Conservation (phyloP, 2,113 vertebrate species). For the Passer montanus region DNA sequence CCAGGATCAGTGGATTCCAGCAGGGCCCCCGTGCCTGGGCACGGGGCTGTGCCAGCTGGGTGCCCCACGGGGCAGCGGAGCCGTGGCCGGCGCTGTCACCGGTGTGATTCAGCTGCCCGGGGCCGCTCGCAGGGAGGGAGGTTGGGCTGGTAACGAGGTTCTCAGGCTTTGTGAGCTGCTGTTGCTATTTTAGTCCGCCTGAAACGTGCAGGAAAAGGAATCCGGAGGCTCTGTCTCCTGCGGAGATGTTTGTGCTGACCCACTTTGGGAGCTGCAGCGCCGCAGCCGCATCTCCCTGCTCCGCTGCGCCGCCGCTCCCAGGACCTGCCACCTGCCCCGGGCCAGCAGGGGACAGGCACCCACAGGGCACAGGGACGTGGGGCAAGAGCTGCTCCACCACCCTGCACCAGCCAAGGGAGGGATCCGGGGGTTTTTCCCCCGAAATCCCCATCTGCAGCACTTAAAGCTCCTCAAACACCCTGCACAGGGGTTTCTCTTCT, state of each 20-base stretch:
- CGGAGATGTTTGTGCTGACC: constrained; percentile 35
- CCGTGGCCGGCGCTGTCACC: neutral
- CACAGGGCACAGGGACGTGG: fast-evolving
- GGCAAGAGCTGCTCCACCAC: neutral
- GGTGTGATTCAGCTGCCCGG: neutral
- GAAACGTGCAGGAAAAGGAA: constrained; percentile 44
- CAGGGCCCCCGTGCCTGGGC: neutral
- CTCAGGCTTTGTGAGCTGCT: constrained; percentile 20
- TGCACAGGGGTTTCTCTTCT: neutral
- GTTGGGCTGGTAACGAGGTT: neutral
- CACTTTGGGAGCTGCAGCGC: constrained; percentile 11
- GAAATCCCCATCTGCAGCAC: fast-evolving
- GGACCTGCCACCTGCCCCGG: fast-evolving
- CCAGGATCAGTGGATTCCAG: neutral
- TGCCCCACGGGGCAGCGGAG: neutral
- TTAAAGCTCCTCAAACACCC: neutral
- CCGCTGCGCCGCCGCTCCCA: neutral
- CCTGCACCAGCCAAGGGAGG: neutral
- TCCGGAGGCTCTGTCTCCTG: constrained; percentile 26
- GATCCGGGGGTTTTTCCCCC: fast-evolving
- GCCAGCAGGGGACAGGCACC: fast-evolving
- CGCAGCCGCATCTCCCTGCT: neutral
- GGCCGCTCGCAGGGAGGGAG: neutral
- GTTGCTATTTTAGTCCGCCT: constrained; percentile 33
- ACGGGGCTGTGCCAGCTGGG: neutral